A percentile compares a stretch with the other conserved stretches of the same genome.
Evolutionary conservation across 2,113 vertebrate species (phyloP).

Genomic region (Acanthisitta chloris): DNA sequence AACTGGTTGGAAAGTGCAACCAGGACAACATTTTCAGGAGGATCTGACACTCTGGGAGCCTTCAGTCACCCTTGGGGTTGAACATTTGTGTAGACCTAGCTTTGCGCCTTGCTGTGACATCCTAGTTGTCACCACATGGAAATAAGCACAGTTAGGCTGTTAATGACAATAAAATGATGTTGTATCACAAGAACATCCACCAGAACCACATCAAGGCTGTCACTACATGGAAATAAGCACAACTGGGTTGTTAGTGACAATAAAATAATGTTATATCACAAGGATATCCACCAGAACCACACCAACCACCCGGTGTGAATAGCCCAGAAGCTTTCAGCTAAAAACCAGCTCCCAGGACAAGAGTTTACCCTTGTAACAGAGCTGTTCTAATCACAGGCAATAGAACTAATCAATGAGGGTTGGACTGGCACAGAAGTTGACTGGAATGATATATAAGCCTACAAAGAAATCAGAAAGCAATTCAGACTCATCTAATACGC

Average conservation of each 20-base stretch:
- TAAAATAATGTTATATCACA: background rate
- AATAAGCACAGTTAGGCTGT: background rate
- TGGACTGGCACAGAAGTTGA: background rate
- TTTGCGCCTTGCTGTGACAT: fast-evolving
- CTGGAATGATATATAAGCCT: background rate
- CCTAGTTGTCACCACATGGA: background rate
- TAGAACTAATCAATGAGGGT: background rate
- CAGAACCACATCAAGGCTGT: background rate
- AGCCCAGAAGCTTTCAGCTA: background rate
- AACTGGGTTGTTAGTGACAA: background rate
- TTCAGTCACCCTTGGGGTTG: background rate
- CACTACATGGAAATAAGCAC: too few relatives aligned
- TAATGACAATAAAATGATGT: background rate
- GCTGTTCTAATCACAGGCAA: background rate
- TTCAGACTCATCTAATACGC: background rate
- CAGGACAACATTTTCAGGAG: background rate
- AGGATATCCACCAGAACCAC: background rate
- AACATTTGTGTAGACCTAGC: background rate
- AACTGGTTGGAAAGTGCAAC: background rate
- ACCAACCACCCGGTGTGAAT: background rate
- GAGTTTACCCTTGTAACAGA: background rate
- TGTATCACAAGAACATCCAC: background rate
- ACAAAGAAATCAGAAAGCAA: background rate
- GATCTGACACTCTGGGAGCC: background rate
- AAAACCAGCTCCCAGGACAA: background rate